A percentile compares a stretch with the other conserved stretches of the same genome.
Conservation (phyloP, 2,113 vertebrate species). For the Mus spicilegus region DNA sequence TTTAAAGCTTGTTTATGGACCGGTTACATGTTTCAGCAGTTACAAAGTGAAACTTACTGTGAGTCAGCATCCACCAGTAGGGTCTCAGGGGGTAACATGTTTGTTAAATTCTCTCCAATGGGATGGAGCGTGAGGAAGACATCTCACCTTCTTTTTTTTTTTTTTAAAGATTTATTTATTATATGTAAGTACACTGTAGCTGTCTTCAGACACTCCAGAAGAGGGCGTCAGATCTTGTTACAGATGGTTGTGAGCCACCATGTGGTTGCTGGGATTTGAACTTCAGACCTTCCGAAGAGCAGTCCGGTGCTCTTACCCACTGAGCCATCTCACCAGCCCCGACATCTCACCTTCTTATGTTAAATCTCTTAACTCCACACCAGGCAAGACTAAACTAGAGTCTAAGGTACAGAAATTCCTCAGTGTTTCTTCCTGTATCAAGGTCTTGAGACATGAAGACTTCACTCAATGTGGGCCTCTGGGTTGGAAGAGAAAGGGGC, state of each 20-base stretch:
- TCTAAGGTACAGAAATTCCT: not conserved
- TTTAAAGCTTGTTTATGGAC: constrained; percentile 2
- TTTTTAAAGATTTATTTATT: no score
- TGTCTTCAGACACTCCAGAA: no score
- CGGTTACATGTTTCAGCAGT: constrained; percentile 1
- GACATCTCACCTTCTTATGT: not conserved
- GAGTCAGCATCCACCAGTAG: not conserved
- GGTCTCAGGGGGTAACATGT: rapidly evolving
- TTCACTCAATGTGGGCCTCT: not conserved
- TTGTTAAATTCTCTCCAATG: not conserved
- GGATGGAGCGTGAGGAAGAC: not conserved
- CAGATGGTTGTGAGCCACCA: no score
- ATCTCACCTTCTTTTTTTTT: not conserved
- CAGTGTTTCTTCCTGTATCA: not conserved
- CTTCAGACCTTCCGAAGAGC: no score
- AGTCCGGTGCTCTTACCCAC: no score
- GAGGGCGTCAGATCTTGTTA: no score
- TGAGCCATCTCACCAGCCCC: no score
- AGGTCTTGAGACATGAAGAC: not conserved
- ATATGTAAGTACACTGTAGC: no score
- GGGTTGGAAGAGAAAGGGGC: not conserved
- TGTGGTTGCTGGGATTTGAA: no score
- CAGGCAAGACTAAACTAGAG: not conserved
- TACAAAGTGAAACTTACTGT: not conserved
- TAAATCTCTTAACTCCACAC: not conserved